Base-by-base conservation (phyloP, 2,888 invertebrate species). In the Branchellion lobata region DNA sequence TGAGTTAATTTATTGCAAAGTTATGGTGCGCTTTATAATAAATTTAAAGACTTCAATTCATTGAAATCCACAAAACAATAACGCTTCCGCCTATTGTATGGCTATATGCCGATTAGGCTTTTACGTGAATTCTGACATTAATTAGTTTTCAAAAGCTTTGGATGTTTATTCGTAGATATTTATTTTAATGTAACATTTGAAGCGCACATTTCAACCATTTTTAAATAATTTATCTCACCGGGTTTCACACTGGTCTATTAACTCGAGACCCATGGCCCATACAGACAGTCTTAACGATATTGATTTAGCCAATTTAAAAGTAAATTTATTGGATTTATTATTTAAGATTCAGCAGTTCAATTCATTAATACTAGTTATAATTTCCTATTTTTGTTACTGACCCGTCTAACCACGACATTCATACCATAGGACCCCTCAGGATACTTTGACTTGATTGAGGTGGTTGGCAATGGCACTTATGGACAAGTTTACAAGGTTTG, bases 381-480 rank as follows among this genome's bases (percentile, higher is more conserved):
- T 53, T n/a, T 75, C 24, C 27, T 29, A 11, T 69, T 69, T 31
- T n/a, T 34, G 69, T 31, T 73, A 27, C 27, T 36, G 18, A 57
- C 5, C 8, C 8, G 3, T 21, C 29, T 29, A 21, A 34, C 5
- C 21, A 69, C 34, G 5, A 57, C 29, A 57, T 8, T 76, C n/a
- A n/a, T n/a, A n/a, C 65, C 36, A 21, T n/a, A 78, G 78, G 78
- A 78, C 33, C 78, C 78, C n/a, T 68, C 78, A 27, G 78, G 78
- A 40, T 68, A 71, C 65, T 78, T 78, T 69, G 78, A 78, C 31
- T 65, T 78, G n/a, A 78, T 78, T 14, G 78, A 78, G 65, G 78
- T 78, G 24, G 78, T 78, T 24, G 78, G 78, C 18, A 78, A 78
- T 78, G 78, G 78, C 31, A 78, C 78, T 1, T 78, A 78, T 78